phyloP scores from a whole-genome alignment of 2,113 vertebrate genomes.

The Geococcyx californianus region DNA sequence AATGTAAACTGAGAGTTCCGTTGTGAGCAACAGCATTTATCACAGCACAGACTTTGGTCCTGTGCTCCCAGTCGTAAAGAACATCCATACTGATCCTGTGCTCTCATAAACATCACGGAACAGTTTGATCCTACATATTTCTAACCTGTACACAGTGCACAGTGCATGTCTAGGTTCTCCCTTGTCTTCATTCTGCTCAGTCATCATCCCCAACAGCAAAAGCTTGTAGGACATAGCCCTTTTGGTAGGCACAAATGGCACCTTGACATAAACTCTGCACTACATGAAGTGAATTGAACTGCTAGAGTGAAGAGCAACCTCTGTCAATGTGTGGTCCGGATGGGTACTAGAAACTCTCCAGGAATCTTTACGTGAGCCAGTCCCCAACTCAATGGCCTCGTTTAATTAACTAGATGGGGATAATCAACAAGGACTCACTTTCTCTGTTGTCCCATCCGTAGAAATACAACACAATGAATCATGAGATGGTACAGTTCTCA shows the following conservation, averaged over 20 bases:
- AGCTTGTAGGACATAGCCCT: neutral
- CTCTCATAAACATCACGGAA: neutral
- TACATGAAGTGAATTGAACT: fast-evolving
- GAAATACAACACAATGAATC: neutral
- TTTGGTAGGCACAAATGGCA: neutral
- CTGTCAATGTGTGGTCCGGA: neutral
- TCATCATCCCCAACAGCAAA: neutral
- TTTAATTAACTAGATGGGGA: neutral
- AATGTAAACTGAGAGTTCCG: neutral
- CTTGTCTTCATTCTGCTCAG: neutral
- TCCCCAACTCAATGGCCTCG: neutral
- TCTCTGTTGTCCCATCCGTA: neutral
- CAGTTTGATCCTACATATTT: neutral
- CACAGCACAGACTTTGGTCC: neutral
- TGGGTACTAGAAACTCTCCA: neutral
- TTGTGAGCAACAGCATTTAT: neutral
- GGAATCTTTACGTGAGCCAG: neutral
- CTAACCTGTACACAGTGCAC: neutral
- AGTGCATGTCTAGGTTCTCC: neutral
- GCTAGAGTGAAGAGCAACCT: neutral
- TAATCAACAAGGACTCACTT: neutral
- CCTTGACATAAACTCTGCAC: neutral
- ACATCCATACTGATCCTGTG: neutral
- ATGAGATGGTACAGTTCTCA: no score
- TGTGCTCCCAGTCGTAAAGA: neutral